Evolutionary conservation across 2,888 invertebrate species (phyloP).

Genomic region (Lottia scabra): DNA sequence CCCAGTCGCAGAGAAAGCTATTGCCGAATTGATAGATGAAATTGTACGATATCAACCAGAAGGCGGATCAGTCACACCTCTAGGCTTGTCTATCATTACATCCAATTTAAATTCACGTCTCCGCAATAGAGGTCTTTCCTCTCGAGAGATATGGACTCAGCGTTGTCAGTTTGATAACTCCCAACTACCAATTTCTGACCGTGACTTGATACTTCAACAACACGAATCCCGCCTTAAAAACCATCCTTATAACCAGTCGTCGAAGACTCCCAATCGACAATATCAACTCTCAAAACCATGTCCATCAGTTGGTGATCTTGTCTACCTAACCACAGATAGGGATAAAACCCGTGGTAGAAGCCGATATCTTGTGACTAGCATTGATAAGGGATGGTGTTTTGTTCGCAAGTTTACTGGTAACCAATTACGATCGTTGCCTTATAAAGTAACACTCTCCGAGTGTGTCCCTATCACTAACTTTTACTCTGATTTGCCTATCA

Average conservation of each 20-base stretch:
- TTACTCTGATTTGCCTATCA: too few species aligned
- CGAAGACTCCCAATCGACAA: background rate
- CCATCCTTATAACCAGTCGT: slow-evolving; percentile 4
- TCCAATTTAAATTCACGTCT: background rate
- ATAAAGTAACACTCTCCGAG: background rate
- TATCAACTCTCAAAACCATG: background rate
- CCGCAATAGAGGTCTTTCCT: background rate
- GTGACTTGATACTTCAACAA: background rate
- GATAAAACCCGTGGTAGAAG: background rate
- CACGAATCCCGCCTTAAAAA: background rate
- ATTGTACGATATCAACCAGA: slow-evolving; percentile 33
- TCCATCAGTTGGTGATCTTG: background rate
- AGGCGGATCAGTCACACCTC: slow-evolving; percentile 25
- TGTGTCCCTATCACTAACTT: too few species aligned
- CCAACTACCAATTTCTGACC: background rate
- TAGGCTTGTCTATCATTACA: slow-evolving; percentile 5
- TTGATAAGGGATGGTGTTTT: background rate
- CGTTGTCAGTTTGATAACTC: background rate
- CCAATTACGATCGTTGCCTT: background rate
- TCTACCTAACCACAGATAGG: background rate
- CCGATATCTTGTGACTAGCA: background rate
- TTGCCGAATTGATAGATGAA: slow-evolving; percentile 41
- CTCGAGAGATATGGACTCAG: background rate
- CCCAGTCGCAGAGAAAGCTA: too few species aligned
- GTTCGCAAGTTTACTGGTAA: background rate